Evolutionary conservation across 2,113 vertebrate genomes (phyloP), one percentile per base, ranked within the genome.

Genomic region (Lipophrys pholis): DNA sequence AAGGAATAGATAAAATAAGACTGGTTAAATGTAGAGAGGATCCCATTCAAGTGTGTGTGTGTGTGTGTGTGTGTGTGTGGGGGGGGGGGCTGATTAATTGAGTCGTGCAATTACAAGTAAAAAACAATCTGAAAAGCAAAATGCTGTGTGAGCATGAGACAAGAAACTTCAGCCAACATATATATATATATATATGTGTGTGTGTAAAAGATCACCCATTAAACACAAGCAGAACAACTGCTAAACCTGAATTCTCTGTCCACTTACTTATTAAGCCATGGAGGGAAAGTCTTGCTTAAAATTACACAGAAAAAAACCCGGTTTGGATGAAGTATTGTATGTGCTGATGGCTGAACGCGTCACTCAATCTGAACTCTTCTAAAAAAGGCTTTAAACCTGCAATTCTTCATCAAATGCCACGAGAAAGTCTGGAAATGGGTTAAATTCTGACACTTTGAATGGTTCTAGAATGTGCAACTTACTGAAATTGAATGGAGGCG

Each of bases 291-390:
- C 6, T 7, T 5, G 41, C 62, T 76, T 35, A 49, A 36, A 72
- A 55, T 68, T 4, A 69, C 7, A 4, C 52, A 17, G 42, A 53
- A 54, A 80, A 78, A 68, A 70, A 46, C 70, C 60, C 0, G 5
- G 21, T 49, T 67, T 59, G 11, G 53, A 48, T 77, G 50, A 81
- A 68, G 61, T 69, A 68, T 68, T 64, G 10, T 16, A 63, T 12
- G 50, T 73, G 74, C 43, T 78, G 74, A 81, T 73, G 49, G 52
- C 36, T 62, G 75, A 68, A 76, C 58, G 35, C 41, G 14, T 68
- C 57, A 43, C 56, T 63, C 73, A 72, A 16, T n/a, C 40, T 49
- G 14, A 38, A 46, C 43, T 52, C 40, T 2, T 43, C 53, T 21
- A 67, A 64, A 30, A 30, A 59, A 6, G 65, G 58, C 57, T 46